Conservation (phyloP, 1,140 invertebrate species). For the Theocolax elegans region DNA sequence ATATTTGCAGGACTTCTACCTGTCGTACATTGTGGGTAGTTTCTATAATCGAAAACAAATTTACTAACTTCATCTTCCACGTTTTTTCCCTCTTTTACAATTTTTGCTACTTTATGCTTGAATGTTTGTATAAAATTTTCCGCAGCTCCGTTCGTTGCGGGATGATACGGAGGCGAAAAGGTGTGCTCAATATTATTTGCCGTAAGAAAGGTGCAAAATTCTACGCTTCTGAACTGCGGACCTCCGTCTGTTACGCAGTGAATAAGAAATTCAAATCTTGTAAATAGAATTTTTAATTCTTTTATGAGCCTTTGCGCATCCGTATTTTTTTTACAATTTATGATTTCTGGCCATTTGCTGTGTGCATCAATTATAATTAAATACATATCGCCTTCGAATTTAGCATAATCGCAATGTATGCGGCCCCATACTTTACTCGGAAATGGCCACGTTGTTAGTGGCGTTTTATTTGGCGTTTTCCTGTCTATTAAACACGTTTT, state of each 20-base stretch:
- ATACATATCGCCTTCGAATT: slow-evolving; percentile 40
- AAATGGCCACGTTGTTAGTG: slow-evolving; percentile 60
- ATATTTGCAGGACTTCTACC: no score
- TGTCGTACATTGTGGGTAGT: slow-evolving; percentile 21
- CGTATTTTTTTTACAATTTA: slow-evolving; percentile 26
- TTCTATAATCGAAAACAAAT: slow-evolving; percentile 51
- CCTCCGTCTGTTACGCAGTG: slow-evolving; percentile 35
- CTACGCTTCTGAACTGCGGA: slow-evolving; percentile 40
- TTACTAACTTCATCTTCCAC: slow-evolving; percentile 24
- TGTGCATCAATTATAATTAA: no score
- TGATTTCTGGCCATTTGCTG: slow-evolving; percentile 34
- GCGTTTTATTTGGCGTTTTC: slow-evolving; percentile 46
- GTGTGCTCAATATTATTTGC: slow-evolving; percentile 49
- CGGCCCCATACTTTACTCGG: slow-evolving; percentile 38
- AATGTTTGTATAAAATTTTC: slow-evolving; percentile 55
- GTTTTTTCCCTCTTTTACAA: slow-evolving; percentile 36
- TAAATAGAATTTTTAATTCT: slow-evolving; percentile 36
- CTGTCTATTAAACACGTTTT: slow-evolving; percentile 50
- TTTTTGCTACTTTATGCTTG: slow-evolving; percentile 52
- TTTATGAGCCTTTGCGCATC: slow-evolving; percentile 37
- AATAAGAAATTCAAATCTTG: slow-evolving; percentile 41
- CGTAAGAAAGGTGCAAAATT: slow-evolving; percentile 48
- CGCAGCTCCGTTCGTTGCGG: no score
- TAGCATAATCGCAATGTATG: slow-evolving; percentile 25
- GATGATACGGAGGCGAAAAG: no score